A percentile compares a stretch with the other conserved stretches of the same genome.
Evolutionary conservation across 1,140 invertebrate genomes (phyloP).

Genomic region (Camponotus floridanus): DNA sequence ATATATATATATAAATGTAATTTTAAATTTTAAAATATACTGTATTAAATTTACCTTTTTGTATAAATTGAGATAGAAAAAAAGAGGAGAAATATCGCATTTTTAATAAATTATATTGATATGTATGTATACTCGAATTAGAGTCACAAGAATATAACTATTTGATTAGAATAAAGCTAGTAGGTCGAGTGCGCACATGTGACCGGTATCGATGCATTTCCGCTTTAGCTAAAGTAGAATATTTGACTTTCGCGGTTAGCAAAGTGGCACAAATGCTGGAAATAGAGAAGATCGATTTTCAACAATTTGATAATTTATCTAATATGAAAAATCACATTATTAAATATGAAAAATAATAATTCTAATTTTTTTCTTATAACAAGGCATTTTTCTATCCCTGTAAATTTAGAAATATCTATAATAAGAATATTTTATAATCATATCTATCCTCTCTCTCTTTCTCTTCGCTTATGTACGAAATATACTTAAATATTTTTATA

Average conservation of each 20-base stretch:
- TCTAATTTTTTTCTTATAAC: not conserved
- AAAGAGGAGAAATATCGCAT: not conserved
- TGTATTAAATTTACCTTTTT: not conserved
- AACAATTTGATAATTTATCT: not conserved
- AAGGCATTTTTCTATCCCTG: not conserved
- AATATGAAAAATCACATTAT: not conserved
- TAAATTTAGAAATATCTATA: not conserved
- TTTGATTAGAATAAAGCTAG: slow-evolving; percentile 52
- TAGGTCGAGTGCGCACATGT: slow-evolving; percentile 18
- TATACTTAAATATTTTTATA: slow-evolving; percentile 10
- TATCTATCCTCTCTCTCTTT: not conserved
- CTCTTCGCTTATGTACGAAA: not conserved
- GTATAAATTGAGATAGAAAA: not conserved
- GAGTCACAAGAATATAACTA: not conserved
- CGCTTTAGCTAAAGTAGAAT: slow-evolving; percentile 42
- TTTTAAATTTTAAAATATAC: not conserved
- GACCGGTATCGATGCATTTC: slow-evolving; percentile 41
- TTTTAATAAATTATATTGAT: slow-evolving; percentile 16
- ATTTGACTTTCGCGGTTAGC: slow-evolving; percentile 43
- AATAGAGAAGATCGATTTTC: not conserved
- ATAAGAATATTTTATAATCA: slow-evolving; percentile 7
- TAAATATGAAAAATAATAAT: not conserved
- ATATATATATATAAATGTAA: no score
- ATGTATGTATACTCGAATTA: not conserved
- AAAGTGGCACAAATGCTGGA: slow-evolving; percentile 15